Evolutionary conservation across 2,797 vertebrate genomes (phyloP).

Genomic region (Hippoglossus hippoglossus): DNA sequence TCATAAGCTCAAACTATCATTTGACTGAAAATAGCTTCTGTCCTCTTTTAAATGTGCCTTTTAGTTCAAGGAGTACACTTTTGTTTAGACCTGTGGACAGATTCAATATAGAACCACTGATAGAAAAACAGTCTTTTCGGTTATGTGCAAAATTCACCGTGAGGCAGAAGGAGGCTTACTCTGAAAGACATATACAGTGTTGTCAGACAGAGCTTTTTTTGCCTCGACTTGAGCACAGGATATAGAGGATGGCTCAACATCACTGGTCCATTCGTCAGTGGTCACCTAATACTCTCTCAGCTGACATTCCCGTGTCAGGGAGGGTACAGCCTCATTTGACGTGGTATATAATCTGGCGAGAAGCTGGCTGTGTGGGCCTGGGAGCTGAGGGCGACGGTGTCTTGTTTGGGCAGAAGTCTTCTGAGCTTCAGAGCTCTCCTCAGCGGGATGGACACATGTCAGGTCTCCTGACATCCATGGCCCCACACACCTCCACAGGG

Average conservation of each 20-base stretch:
- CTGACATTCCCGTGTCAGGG: slow-evolving; percentile 50
- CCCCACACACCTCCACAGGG: slow-evolving; percentile 79
- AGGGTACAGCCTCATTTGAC: slow-evolving; percentile 19
- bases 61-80: slow-evolving; percentile 22
- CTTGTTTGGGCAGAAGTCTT: slow-evolving; percentile 38
- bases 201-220: slow-evolving; percentile 41
- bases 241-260: slow-evolving; percentile 26
- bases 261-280: slow-evolving; percentile 49
- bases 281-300: slow-evolving; percentile 77
- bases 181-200: slow-evolving; percentile 56
- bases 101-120: slow-evolving; percentile 75
- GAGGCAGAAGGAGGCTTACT: slow-evolving; percentile 53
- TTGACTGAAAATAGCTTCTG: not conserved
- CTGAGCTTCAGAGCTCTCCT: slow-evolving; percentile 61
- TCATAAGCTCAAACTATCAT: slow-evolving; percentile 12
- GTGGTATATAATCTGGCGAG: slow-evolving; percentile 54
- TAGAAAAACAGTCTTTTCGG: slow-evolving; percentile 84
- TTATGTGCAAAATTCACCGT: slow-evolving; percentile 91
- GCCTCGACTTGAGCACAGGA: slow-evolving; percentile 39
- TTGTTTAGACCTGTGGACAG: slow-evolving; percentile 72
- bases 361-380: slow-evolving; percentile 22
- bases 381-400: slow-evolving; percentile 17
- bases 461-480: slow-evolving; percentile 80
- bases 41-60: slow-evolving; percentile 58
- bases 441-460: slow-evolving; percentile 92